phyloP scores from a whole-genome alignment of 2,888 invertebrate species.

The Cyclophora albipunctata region DNA sequence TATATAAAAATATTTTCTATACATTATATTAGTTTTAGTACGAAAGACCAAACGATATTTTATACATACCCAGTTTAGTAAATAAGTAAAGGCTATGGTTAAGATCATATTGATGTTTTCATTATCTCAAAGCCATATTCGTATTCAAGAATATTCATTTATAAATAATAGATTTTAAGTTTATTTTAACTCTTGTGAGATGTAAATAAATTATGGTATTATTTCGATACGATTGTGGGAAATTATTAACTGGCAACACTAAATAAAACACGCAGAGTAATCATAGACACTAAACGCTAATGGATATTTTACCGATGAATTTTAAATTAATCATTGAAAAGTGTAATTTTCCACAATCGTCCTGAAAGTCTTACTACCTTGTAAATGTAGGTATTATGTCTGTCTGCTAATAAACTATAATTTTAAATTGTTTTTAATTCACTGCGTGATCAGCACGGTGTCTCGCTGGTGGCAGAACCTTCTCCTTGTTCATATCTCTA shows the following conservation, averaged over 20 bases:
- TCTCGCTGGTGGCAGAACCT: too few relatives aligned
- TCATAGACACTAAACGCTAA: too few relatives aligned
- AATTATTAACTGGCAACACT: too few relatives aligned
- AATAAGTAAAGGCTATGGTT: slow-evolving; percentile 11
- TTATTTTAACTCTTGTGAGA: background rate
- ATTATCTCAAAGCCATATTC: background rate
- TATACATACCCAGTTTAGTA: slow-evolving; percentile 31
- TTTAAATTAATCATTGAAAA: too few relatives aligned
- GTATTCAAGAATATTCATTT: background rate
- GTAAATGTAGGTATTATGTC: slow-evolving; percentile 33
- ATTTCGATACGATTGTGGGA: slow-evolving; percentile 7
- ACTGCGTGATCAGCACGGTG: too few relatives aligned
- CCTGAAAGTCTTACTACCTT: slow-evolving; percentile 11
- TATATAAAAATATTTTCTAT: slow-evolving; percentile 13
- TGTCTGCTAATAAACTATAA: slow-evolving; percentile 40
- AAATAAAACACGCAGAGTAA: too few relatives aligned
- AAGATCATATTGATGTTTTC: background rate
- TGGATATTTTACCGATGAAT: too few relatives aligned
- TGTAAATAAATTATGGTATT: slow-evolving; percentile 23
- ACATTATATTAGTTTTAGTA: slow-evolving; percentile 45
- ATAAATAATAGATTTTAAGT: slow-evolving; percentile 1
- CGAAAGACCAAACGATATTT: slow-evolving; percentile 55
- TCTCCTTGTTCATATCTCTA: too few relatives aligned
- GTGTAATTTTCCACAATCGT: too few relatives aligned
- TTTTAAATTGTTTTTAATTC: slow-evolving; percentile 8